Base-by-base conservation (phyloP, 2,888 invertebrate genomes). In the Scrobipalpa atriplicella region DNA sequence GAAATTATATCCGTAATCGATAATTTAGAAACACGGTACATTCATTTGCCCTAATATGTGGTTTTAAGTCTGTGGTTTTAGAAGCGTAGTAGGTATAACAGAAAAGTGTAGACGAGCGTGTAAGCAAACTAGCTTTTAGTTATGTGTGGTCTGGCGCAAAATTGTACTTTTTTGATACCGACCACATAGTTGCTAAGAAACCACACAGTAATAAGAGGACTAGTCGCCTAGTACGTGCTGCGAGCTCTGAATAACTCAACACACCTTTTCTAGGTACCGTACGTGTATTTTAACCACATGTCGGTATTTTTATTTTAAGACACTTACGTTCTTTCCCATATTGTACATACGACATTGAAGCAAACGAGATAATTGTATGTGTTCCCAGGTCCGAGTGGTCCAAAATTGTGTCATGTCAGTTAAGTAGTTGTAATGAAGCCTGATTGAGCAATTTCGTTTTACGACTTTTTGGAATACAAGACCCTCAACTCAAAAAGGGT, bases 71-170 rank as follows among this genome's bases (percentile, higher is more conserved):
- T 58, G 58, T 38, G 58, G 58, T 58, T 38, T 58, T 2, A 58
- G 58, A n/a, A 38, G 38, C 58, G 38, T 38, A 38, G 38, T 38
- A 38, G 29, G 58, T 16, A 38, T 58, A 58, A 66, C 62, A 66
- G 66, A 58, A 58, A 29, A 38, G 16, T 58, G 58, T 58, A 58
- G 21, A 11, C 58, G 18, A 58, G 58, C 38, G 58, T 58, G 58
- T 58, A 58, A 58, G 58, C 58, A 58, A 58, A 58, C 58, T 58
- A 58, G 58, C 58, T 58, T 38, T 58, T 58, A 58, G 58, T 58
- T 58, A 58, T 58, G 58, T 58, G 58, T 58, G 58, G 58, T 58
- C 58, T 58, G 3, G 58, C 58, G 58, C 58, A 38, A 58, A 58
- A 16, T 58, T 58, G 58, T 6, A 36, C 58, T 58, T 58, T 58